These are phyloP conservation scores for Melopsittacus undulatus DNA, from an alignment of 2,797 vertebrate genomes.

Conservation along the genomic window DNA sequence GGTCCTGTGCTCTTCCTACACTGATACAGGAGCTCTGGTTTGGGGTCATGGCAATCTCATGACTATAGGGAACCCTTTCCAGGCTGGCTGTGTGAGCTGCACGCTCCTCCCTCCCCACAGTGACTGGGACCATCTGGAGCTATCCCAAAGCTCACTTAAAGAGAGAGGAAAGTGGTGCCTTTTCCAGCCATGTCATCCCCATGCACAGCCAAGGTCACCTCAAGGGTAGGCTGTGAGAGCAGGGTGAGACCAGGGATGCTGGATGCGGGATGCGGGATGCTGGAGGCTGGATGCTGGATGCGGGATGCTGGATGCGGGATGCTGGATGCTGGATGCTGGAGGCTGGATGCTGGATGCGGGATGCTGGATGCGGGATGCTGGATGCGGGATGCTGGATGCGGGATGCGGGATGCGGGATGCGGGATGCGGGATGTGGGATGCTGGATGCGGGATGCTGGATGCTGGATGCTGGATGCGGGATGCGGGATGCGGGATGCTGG, in stretches of 20 bases:
- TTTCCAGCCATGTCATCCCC: not conserved
- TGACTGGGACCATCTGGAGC: not conserved
- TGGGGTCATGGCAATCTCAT: fast-evolving
- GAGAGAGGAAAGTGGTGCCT: not conserved
- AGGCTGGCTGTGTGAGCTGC: not conserved
- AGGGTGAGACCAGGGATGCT: not conserved
- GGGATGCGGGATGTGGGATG: too few relatives aligned
- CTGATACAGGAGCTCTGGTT: not conserved
- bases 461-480: too few relatives aligned
- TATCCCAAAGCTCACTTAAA: not conserved
- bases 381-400: not conserved
- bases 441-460: not conserved
- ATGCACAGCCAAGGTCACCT: fast-evolving
- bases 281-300: too few relatives aligned
- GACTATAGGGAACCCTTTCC: not conserved
- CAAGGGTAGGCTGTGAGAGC: not conserved
- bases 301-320: too few relatives aligned
- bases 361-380: not conserved
- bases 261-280: not conserved
- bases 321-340: not conserved
- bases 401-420: not conserved
- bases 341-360: too few relatives aligned
- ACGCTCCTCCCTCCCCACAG: not conserved
- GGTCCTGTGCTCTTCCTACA: not conserved
- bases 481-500: not conserved